phyloP scores from a whole-genome alignment of 2,113 vertebrate species.

The Psilopogon haemacephalus region DNA sequence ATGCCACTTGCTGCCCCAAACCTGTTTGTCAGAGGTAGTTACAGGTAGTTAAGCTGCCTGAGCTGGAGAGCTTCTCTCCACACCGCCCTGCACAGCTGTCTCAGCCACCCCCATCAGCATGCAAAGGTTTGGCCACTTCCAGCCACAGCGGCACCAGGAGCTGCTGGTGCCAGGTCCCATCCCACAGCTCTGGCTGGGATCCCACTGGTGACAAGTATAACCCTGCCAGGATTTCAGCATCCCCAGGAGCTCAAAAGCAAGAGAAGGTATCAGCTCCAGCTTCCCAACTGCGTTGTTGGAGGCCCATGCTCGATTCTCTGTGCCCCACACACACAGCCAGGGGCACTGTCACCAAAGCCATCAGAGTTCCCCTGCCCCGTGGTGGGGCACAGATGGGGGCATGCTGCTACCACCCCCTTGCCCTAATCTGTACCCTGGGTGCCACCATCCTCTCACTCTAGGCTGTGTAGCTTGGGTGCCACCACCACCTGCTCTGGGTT shows the following conservation, averaged over 20 bases:
- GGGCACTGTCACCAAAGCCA: neutral
- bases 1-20: neutral
- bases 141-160: accelerated
- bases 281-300: neutral
- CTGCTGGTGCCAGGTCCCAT: neutral
- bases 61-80: neutral
- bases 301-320: accelerated
- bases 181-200: neutral
- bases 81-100: accelerated
- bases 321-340: neutral
- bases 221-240: neutral
- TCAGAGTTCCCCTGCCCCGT: neutral
- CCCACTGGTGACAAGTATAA: neutral
- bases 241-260: neutral
- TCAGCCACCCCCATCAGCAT: accelerated
- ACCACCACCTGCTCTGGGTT: accelerated
- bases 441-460: accelerated
- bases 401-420: accelerated
- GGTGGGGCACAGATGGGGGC: accelerated
- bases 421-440: neutral
- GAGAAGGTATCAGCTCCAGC: neutral
- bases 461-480: neutral
- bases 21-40: neutral
- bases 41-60: neutral
- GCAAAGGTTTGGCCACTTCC: neutral